phyloP scores from a whole-genome alignment of 2,113 vertebrate genomes.

The Peucedramus taeniatus region DNA sequence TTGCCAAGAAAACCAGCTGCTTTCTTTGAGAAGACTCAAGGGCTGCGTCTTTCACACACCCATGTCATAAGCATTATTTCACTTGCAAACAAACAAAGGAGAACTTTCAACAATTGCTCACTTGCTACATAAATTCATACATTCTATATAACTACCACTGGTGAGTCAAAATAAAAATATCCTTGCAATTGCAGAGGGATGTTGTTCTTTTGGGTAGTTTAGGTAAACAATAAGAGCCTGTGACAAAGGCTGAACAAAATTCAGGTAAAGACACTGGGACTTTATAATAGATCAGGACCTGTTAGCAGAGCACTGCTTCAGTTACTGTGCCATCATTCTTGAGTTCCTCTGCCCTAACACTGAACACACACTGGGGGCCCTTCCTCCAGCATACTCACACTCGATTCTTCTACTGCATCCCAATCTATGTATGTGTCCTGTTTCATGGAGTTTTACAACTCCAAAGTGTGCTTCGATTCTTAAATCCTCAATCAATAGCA shows the following conservation, averaged over 20 bases:
- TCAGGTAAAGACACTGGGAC: background rate
- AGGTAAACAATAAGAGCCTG: background rate
- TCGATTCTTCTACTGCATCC: background rate
- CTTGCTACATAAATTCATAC: background rate
- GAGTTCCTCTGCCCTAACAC: background rate
- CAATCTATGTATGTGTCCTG: background rate
- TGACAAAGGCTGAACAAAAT: background rate
- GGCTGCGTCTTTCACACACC: background rate
- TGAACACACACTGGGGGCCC: rapidly evolving
- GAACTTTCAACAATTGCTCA: background rate
- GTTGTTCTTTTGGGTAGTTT: background rate
- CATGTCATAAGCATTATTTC: background rate
- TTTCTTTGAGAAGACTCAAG: background rate
- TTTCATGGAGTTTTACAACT: background rate
- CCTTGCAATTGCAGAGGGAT: background rate
- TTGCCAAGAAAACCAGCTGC: conserved; percentile 37
- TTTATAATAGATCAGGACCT: background rate
- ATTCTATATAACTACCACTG: rapidly evolving
- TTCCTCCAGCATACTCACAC: background rate
- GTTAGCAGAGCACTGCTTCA: background rate
- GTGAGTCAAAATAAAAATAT: background rate
- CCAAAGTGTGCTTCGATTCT: background rate
- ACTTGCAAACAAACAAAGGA: background rate
- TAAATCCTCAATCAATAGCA: background rate
- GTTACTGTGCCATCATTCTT: background rate